A percentile compares a stretch with the other conserved stretches of the same genome.
Evolutionary conservation across 2,113 vertebrate species (phyloP).

Genomic region (Clupea harengus): DNA sequence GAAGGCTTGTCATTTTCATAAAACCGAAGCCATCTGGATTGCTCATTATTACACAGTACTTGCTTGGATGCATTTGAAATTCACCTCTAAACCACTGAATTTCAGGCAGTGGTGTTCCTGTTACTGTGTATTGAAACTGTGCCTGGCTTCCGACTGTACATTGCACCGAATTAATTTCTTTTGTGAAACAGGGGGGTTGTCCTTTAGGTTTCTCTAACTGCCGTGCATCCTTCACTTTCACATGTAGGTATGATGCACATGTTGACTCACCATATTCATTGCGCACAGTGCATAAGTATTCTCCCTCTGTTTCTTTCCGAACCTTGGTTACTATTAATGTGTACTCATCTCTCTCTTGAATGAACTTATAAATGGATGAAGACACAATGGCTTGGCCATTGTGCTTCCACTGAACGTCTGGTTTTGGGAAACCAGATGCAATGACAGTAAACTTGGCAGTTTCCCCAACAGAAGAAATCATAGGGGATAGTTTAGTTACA

Average conservation of each 20-base stretch:
- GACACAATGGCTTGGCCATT: slow-evolving; percentile 66
- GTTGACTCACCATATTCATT: slow-evolving; percentile 72
- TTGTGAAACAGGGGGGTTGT: slow-evolving; percentile 72
- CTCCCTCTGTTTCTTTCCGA: slow-evolving; percentile 74
- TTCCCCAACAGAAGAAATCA: slow-evolving; percentile 72
- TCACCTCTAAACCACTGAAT: slow-evolving; percentile 79
- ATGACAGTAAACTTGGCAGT: slow-evolving; percentile 76
- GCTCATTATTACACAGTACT: slow-evolving; percentile 60
- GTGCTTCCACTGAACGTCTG: slow-evolving; percentile 82
- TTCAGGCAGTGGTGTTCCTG: slow-evolving; percentile 73
- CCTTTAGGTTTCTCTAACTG: slow-evolving; percentile 42
- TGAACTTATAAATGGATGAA: slow-evolving; percentile 69
- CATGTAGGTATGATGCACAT: slow-evolving; percentile 75
- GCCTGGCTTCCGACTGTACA: slow-evolving; percentile 68
- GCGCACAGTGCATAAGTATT: slow-evolving; percentile 79
- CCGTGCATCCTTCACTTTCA: slow-evolving; percentile 61
- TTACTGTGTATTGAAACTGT: slow-evolving; percentile 73
- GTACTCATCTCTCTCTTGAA: slow-evolving; percentile 75
- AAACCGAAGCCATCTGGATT: slow-evolving; percentile 77
- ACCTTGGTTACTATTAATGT: slow-evolving; percentile 77
- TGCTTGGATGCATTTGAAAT: slow-evolving; percentile 62
- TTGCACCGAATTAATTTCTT: slow-evolving; percentile 65
- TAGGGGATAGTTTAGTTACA: slow-evolving; percentile 72
- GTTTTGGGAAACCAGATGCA: slow-evolving; percentile 76
- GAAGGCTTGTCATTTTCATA: slow-evolving; percentile 68